These are phyloP conservation scores for Drosophila navojoa DNA, from an alignment of 1,140 invertebrate species.

Conservation along the genomic window DNA sequence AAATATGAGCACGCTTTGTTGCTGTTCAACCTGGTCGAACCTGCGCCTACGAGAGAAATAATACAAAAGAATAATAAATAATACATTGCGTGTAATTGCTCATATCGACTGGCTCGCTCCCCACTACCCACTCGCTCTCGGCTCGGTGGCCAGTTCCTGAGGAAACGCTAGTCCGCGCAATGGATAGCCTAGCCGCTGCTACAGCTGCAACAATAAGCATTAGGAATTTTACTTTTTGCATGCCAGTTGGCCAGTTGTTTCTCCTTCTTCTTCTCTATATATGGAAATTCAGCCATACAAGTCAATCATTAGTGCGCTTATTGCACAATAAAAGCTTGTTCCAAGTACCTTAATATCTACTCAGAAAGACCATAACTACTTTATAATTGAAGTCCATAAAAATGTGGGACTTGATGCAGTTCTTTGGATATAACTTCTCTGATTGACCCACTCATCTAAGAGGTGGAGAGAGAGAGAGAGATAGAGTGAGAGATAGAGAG, in stretches of 20 bases:
- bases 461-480: too few relatives aligned
- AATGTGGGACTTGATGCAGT: background rate
- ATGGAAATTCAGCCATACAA: background rate
- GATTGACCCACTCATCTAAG: too few relatives aligned
- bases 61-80: slow-evolving; percentile 36
- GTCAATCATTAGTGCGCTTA: slow-evolving; percentile 21
- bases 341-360: background rate
- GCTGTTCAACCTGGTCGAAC: slow-evolving; percentile 10
- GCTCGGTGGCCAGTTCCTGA: slow-evolving; percentile 7
- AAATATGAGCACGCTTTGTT: slow-evolving; percentile 50
- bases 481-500: too few relatives aligned
- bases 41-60: slow-evolving; percentile 33
- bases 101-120: background rate
- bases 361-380: background rate
- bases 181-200: background rate
- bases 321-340: slow-evolving; percentile 13
- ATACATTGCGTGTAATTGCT: slow-evolving; percentile 25
- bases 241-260: background rate
- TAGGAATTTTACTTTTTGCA: slow-evolving; percentile 13
- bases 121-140: too few relatives aligned
- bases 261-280: background rate
- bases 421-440: too few relatives aligned
- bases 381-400: too few relatives aligned
- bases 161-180: slow-evolving; percentile 11
- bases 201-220: slow-evolving; percentile 1